Base-by-base conservation (phyloP, 2,797 vertebrate species). In the Malurus splendens region DNA sequence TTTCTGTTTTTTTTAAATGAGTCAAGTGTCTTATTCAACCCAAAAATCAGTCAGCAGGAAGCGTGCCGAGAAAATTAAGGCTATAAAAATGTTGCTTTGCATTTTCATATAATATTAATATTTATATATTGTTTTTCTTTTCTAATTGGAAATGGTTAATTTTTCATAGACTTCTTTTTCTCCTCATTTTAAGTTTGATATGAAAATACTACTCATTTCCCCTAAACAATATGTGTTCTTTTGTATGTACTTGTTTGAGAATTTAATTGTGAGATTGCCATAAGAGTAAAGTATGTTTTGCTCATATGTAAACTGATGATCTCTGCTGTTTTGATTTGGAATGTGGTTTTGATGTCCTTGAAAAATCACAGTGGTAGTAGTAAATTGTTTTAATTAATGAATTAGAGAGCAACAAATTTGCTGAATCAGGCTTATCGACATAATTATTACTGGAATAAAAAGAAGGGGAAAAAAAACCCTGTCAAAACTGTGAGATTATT, bases 371-470 rank as follows among this genome's bases (percentile, higher is more conserved):
- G 75, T 79, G 50, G 89, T 93, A 92, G 90, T 88, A 94, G 76
- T 89, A 94, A 97, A 94, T 96, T 95, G 93, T 94, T 96, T 97
- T 97, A 97, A 96, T 97, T 97, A 97, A 96, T 95, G 68, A 95
- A 96, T 96, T 93, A 80, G 92, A 92, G 57, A 73, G 84, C 65
- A 87, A 64, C 17, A 65, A 48, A 57, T 92, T 73, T 95, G 94
- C 96, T 96, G 96, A 97, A 67, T 96, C 92, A 94, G 90, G 66
- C 78, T 96, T 96, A 95, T 94, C 36, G 68, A 91, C 38, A 2
- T 93, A 95, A 96, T 96, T 96, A 95, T 94, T 93, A 94, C 75
- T 94, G 80, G 85, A 94, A 89, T 76, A 96, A 95, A 94, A 95
- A 90, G 74, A 32, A 89, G 39, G 13, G 36, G 36, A 36, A 36